Evolutionary conservation across 1,140 invertebrate species (phyloP).

Genomic region (Aphis gossypii): DNA sequence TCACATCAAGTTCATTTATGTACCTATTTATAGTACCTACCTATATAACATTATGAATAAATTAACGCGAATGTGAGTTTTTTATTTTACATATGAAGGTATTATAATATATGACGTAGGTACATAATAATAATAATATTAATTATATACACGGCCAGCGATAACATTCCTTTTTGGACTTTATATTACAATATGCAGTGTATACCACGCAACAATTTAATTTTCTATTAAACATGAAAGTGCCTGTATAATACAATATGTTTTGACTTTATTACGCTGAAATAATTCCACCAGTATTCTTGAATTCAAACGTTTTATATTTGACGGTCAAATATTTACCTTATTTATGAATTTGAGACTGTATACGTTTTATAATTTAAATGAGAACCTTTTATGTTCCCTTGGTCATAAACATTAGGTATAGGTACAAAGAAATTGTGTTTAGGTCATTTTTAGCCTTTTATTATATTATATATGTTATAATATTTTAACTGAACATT

Average conservation of each 20-base stretch:
- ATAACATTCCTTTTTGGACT: not conserved
- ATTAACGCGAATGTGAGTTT: not conserved
- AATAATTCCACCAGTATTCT: not conserved
- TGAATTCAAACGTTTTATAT: constrained; percentile 29
- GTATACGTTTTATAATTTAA: constrained; percentile 22
- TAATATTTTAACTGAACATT: not conserved
- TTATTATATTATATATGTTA: not conserved
- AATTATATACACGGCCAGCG: not conserved
- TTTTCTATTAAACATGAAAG: not conserved
- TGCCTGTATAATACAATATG: not conserved
- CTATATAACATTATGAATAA: not conserved
- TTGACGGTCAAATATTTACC: not conserved
- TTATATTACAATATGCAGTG: not conserved
- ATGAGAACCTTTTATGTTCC: constrained; percentile 22
- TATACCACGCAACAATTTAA: not conserved
- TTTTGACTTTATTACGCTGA: constrained; percentile 27
- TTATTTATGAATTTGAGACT: constrained; percentile 34
- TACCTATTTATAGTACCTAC: not conserved
- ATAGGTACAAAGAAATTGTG: not conserved
- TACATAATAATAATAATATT: not conserved
- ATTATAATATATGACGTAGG: not conserved
- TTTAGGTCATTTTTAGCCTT: constrained; percentile 4
- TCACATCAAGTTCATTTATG: not conserved
- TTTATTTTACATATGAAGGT: not conserved
- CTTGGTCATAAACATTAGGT: not conserved